Conservation (phyloP, 2,113 vertebrate genomes). For the Agapornis roseicollis region DNA sequence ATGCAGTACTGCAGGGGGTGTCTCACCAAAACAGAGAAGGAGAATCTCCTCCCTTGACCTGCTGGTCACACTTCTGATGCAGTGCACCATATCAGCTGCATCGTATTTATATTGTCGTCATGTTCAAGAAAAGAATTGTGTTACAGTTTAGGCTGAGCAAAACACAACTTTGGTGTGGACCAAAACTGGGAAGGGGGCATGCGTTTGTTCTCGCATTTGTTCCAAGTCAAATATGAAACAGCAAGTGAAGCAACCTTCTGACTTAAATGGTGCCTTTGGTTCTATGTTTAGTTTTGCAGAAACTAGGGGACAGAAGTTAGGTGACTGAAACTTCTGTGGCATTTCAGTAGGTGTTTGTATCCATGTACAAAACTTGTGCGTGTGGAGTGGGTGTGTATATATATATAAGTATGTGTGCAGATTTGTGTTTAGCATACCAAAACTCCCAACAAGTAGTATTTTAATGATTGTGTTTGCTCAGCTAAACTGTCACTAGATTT, state of each 20-base stretch:
- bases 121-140: rapidly evolving
- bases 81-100: neutral
- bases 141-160: neutral
- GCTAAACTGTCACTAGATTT: neutral
- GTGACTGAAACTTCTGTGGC: neutral
- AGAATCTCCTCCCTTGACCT: neutral
- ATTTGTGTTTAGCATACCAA: neutral
- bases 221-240: neutral
- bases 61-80: neutral
- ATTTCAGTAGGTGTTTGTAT: neutral
- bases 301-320: neutral
- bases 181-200: neutral
- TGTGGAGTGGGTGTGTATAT: too few relatives aligned
- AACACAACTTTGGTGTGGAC: neutral
- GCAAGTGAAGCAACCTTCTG: neutral
- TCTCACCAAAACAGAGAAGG: neutral
- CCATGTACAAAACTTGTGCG: neutral
- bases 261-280: neutral
- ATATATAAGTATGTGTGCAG: rapidly evolving
- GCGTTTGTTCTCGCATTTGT: neutral
- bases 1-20: neutral
- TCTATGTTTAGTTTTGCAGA: neutral
- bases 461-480: neutral
- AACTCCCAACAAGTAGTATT: neutral
- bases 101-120: neutral